Conservation (phyloP, 2,888 invertebrate species). For the Pollenia griseotomentosa region DNA sequence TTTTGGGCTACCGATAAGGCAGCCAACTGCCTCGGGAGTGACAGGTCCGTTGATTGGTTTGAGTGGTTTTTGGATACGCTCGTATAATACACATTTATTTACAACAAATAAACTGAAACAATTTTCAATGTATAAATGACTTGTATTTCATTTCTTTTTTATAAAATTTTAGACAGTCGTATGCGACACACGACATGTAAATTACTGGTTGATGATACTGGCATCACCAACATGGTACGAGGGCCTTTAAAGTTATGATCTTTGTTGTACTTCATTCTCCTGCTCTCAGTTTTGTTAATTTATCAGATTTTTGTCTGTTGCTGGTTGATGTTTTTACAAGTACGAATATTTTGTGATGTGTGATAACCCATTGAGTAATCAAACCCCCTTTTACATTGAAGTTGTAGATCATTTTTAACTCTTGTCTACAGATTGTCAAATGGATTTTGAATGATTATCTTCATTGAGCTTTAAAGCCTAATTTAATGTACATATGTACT, state of each 20-base stretch:
- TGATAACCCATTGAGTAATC: conserved; percentile 71
- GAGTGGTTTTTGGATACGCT: conserved; percentile 73
- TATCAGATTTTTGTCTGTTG: conserved; percentile 63
- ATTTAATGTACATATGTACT: conserved; percentile 4
- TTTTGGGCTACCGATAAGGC: conserved; percentile 81
- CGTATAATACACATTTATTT: conserved; percentile 59
- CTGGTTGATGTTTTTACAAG: neutral
- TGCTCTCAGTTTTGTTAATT: conserved; percentile 66
- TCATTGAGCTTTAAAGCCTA: conserved; percentile 57
- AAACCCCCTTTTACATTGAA: conserved; percentile 46
- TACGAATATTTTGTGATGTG: conserved; percentile 54
- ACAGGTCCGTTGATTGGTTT: conserved; percentile 82
- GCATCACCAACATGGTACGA: conserved; percentile 27
- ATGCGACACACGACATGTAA: conserved; percentile 80
- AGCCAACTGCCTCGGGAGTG: conserved; percentile 76
- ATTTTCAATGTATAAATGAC: conserved; percentile 55
- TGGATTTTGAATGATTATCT: conserved; percentile 72
- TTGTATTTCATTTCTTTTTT: conserved; percentile 55
- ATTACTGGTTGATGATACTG: conserved; percentile 76
- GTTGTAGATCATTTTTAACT: conserved; percentile 34
- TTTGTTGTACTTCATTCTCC: neutral
- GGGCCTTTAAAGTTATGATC: conserved; percentile 61
- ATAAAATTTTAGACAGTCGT: conserved; percentile 58
- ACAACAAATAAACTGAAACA: conserved; percentile 78
- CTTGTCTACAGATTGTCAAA: conserved; percentile 73